A percentile compares a stretch with the other conserved stretches of the same genome.
These are phyloP conservation scores for Intellagama lesueurii DNA, from an alignment of 2,797 vertebrate species.

Conservation along the genomic window DNA sequence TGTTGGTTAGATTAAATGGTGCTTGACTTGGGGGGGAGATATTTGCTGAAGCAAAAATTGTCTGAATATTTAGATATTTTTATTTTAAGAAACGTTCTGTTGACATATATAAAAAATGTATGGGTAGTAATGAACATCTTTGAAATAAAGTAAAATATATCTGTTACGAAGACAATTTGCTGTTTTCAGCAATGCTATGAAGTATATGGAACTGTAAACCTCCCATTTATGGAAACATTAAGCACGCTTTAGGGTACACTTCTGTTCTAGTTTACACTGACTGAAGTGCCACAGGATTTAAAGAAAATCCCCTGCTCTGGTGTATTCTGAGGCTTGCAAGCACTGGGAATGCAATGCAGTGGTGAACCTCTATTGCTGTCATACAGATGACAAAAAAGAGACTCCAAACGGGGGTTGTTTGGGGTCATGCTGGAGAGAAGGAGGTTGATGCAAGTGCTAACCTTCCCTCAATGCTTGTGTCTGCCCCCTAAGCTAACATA, in stretches of 20 bases:
- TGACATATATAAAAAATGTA: constrained; percentile 49
- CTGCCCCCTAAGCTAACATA: background rate
- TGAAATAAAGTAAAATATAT: constrained; percentile 50
- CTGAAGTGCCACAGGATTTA: background rate
- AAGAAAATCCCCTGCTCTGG: background rate
- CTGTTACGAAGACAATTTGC: constrained; percentile 47
- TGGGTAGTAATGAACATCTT: constrained; percentile 55
- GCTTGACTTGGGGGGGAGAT: constrained; percentile 60
- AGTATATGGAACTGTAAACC: constrained; percentile 37
- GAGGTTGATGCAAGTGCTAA: background rate
- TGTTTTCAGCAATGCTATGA: constrained; percentile 42
- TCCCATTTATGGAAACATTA: constrained; percentile 36
- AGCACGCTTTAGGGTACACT: constrained; percentile 21
- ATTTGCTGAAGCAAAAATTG: constrained; percentile 71
- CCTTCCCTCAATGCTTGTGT: background rate
- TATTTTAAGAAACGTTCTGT: constrained; percentile 40
- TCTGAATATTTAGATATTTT: constrained; percentile 49
- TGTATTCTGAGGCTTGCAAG: background rate
- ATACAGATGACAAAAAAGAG: background rate
- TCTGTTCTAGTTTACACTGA: background rate
- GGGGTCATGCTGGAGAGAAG: background rate
- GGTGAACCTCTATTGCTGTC: background rate
- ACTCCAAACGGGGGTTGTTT: background rate
- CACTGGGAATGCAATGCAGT: background rate
- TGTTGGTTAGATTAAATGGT: constrained; percentile 76